Percentiles rank a stretch among this genome's conserved stretches.
These are phyloP conservation scores for Salvelinus namaycush DNA, from an alignment of 2,113 vertebrate genomes.

Conservation along the genomic window DNA sequence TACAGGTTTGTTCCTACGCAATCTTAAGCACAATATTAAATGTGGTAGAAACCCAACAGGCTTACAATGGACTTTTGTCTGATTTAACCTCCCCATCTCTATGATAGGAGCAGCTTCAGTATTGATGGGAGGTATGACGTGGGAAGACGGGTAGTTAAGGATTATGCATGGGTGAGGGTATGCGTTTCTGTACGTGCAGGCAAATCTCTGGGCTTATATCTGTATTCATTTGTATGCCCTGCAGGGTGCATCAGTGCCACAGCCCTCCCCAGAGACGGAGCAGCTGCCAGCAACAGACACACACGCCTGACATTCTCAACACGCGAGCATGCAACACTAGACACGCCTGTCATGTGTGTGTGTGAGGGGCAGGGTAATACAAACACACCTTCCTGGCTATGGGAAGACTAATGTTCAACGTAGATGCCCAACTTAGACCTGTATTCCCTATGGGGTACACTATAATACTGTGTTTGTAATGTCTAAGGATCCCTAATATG, in stretches of 20 bases:
- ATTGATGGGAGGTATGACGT: not conserved
- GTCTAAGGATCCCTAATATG: no score
- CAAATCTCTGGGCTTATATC: not conserved
- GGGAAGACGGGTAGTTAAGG: not conserved
- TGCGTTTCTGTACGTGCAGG: not conserved
- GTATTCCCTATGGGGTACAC: not conserved
- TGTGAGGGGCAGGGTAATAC: not conserved
- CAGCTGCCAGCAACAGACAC: slow-evolving; percentile 64
- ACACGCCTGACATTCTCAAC: slow-evolving; percentile 54
- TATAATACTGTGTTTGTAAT: slow-evolving; percentile 8
- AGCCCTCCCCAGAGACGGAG: slow-evolving; percentile 1
- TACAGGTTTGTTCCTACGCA: slow-evolving; percentile 1
- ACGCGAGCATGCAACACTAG: slow-evolving; percentile 45
- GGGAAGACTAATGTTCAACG: slow-evolving; percentile 2
- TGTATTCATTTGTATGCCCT: not conserved
- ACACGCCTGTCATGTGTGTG: slow-evolving; percentile 43
- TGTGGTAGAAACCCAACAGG: no score
- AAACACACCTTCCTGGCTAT: not conserved
- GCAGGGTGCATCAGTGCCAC: not conserved
- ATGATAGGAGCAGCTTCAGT: no score
- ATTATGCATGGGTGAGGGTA: not conserved
- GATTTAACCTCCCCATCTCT: no score
- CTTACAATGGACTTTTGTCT: no score
- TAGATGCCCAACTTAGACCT: not conserved
- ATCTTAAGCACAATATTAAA: no score